Evolutionary conservation across 2,888 invertebrate species (phyloP).

Genomic region (Limnephilus auricula): DNA sequence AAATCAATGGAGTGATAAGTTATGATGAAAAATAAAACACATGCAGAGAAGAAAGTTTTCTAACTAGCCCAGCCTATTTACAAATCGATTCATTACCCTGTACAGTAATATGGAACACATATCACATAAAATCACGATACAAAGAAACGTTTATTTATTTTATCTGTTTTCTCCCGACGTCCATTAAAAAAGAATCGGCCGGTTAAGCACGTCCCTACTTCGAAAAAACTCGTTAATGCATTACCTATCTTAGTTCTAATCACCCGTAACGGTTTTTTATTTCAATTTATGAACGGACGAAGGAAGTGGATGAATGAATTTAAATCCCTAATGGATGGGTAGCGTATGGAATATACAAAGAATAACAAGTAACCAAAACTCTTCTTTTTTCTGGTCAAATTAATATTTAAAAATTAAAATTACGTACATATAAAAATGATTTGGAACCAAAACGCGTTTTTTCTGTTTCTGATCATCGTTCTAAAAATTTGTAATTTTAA

Average conservation of each 20-base stretch:
- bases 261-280: constrained; percentile 21
- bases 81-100: neutral
- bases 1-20: neutral
- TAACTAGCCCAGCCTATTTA: neutral
- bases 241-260: constrained; percentile 16
- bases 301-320: neutral
- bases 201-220: constrained; percentile 15
- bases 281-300: constrained; percentile 23
- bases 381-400: neutral
- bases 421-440: neutral
- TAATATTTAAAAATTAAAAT: too few relatives aligned
- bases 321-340: neutral
- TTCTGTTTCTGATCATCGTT: too few relatives aligned
- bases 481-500: too few relatives aligned
- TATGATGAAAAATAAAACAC: neutral
- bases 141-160: neutral
- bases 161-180: neutral
- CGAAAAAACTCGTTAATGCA: neutral
- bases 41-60: neutral
- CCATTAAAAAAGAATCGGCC: neutral
- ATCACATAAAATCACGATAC: neutral
- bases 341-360: neutral
- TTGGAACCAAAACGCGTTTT: too few relatives aligned
- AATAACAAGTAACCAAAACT: neutral
- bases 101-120: neutral